Percentiles rank a stretch among this genome's conserved stretches.
Conservation (phyloP, 1,140 invertebrate species). For the Drosophila triauraria region DNA sequence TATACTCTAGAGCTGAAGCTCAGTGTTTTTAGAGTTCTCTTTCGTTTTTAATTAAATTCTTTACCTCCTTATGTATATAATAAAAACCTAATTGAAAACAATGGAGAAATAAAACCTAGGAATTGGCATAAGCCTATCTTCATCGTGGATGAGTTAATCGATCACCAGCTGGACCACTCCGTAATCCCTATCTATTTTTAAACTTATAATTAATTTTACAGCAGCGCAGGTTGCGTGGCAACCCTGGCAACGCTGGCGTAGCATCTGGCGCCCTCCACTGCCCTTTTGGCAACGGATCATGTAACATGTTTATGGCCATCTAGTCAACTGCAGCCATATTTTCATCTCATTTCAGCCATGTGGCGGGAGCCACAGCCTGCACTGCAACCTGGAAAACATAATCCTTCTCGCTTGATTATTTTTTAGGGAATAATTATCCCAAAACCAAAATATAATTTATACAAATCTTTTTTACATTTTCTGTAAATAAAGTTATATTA, state of each 20-base stretch:
- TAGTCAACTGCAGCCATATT: slow-evolving; percentile 37
- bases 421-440: too few species aligned
- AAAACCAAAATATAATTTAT: background rate
- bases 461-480: too few species aligned
- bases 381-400: slow-evolving; percentile 2
- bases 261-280: background rate
- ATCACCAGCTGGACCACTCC: background rate
- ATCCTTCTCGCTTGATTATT: too few species aligned
- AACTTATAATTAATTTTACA: slow-evolving; percentile 22
- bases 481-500: background rate
- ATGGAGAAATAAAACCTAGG: background rate
- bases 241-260: slow-evolving; percentile 6
- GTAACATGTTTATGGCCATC: slow-evolving; percentile 54
- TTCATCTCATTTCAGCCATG: slow-evolving; percentile 39
- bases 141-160: background rate
- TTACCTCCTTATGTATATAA: too few species aligned
- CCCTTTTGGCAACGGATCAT: slow-evolving; percentile 23
- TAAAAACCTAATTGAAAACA: background rate
- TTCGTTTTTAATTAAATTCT: too few species aligned
- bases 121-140: background rate
- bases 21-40: too few species aligned
- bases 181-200: slow-evolving; percentile 5
- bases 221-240: slow-evolving; percentile 10
- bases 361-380: slow-evolving; percentile 17
- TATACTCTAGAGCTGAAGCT: too few species aligned